Evolutionary conservation across 2,888 invertebrate species (phyloP).

Genomic region (Drosophila cracens): DNA sequence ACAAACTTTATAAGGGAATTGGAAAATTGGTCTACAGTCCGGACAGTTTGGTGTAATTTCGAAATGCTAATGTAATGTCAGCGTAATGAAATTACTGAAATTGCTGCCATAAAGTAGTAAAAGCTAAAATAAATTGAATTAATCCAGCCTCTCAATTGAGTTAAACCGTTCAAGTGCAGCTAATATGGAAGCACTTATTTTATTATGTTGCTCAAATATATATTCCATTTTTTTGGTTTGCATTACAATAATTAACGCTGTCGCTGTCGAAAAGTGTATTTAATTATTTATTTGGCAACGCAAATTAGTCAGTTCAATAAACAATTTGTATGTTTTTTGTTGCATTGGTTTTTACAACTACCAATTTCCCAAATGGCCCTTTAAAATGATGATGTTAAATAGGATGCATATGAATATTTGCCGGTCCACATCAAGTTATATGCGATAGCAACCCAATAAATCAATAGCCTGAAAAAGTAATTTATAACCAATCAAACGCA

Average conservation of each 20-base stretch:
- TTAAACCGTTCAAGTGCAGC: neutral
- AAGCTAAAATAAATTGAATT: slow-evolving; percentile 11
- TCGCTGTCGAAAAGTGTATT: neutral
- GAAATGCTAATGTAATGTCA: slow-evolving; percentile 74
- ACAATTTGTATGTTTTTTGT: slow-evolving; percentile 15
- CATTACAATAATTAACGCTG: neutral
- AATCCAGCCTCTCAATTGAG: slow-evolving; percentile 3
- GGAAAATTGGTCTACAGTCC: slow-evolving; percentile 3
- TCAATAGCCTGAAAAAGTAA: slow-evolving; percentile 54
- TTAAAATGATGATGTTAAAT: slow-evolving; percentile 1
- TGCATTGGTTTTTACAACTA: slow-evolving; percentile 1
- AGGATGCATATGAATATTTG: slow-evolving; percentile 4
- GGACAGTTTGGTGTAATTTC: slow-evolving; percentile 51
- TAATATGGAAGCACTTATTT: neutral
- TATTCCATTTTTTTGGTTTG: neutral
- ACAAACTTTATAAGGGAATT: slow-evolving; percentile 59
- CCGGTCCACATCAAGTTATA: slow-evolving; percentile 16
- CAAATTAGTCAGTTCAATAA: slow-evolving; percentile 24
- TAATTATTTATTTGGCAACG: slow-evolving; percentile 5
- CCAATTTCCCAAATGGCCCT: neutral
- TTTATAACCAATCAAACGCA: slow-evolving; percentile 73
- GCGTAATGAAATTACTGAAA: slow-evolving; percentile 66
- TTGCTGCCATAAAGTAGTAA: slow-evolving; percentile 28
- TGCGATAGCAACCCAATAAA: slow-evolving; percentile 39
- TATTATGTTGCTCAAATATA: neutral